Conservation (phyloP, 2,888 invertebrate genomes). For the Drosophila paranaensis region DNA sequence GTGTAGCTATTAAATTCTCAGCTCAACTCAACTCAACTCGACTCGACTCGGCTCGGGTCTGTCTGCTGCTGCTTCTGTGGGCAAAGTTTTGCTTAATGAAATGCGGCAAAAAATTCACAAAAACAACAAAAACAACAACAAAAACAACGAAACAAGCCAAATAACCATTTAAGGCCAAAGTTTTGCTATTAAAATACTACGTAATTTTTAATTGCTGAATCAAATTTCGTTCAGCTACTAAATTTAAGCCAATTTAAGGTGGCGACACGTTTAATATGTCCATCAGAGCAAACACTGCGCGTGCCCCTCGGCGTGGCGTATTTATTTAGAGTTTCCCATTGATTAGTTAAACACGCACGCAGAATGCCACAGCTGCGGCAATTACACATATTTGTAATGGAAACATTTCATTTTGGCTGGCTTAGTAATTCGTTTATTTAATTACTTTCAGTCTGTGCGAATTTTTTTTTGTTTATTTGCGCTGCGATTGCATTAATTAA, state of each 20-base stretch:
- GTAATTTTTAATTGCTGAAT: constrained; percentile 72
- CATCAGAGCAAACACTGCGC: constrained; percentile 44
- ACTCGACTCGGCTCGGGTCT: constrained; percentile 56
- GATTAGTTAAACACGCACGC: constrained; percentile 63
- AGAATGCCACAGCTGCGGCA: constrained; percentile 9
- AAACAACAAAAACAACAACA: constrained; percentile 39
- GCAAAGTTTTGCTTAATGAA: constrained; percentile 80
- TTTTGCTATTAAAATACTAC: constrained; percentile 80
- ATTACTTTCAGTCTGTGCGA: constrained; percentile 62
- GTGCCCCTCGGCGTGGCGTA: constrained; percentile 16
- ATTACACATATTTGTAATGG: constrained; percentile 19
- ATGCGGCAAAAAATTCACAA: constrained; percentile 70
- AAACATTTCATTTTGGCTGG: constrained; percentile 17
- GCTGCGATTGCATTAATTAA: constrained; percentile 73
- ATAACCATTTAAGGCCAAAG: constrained; percentile 76
- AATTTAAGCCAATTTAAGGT: constrained; percentile 52
- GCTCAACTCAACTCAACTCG: too few relatives aligned
- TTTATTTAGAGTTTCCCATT: constrained; percentile 59
- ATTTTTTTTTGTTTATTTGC: constrained; percentile 28
- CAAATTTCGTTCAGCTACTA: constrained; percentile 18
- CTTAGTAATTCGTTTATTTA: constrained; percentile 73
- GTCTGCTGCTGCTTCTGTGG: constrained; percentile 54
- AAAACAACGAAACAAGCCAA: constrained; percentile 49
- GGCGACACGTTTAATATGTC: constrained; percentile 30
- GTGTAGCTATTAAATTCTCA: constrained; percentile 76